Evolutionary conservation across 2,888 invertebrate genomes (phyloP).

Genomic region (Diarsia rubi): DNA sequence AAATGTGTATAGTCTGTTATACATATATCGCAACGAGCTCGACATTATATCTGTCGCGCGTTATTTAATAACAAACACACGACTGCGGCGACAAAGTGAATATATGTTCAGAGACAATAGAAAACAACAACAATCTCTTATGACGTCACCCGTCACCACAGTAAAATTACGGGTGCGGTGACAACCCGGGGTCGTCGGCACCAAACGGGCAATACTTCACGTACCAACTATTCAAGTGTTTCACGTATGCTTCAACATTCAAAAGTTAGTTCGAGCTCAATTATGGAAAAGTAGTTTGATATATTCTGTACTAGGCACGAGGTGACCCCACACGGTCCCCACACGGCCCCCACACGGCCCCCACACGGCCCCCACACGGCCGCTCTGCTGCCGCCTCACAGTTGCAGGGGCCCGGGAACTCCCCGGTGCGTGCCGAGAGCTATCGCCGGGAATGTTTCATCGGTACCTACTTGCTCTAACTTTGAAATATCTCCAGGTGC

Average conservation of each 20-base stretch:
- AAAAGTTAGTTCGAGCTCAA: not conserved
- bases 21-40: not conserved
- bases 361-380: too few species aligned
- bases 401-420: not conserved
- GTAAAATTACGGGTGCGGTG: not conserved
- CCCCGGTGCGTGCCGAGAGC: not conserved
- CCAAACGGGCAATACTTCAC: not conserved
- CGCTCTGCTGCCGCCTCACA: not conserved
- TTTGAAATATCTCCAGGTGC: not conserved
- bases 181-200: too few species aligned
- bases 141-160: not conserved
- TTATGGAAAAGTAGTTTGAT: not conserved
- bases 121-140: conserved; percentile 13
- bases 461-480: not conserved
- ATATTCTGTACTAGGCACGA: not conserved
- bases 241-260: not conserved
- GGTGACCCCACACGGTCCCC: too few species aligned
- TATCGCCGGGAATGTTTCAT: not conserved
- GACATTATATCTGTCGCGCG: not conserved
- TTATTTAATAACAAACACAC: conserved; percentile 30
- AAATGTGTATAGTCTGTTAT: not conserved
- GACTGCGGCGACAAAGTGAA: not conserved
- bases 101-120: not conserved
- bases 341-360: too few species aligned
- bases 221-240: not conserved